Evolutionary conservation across 2,113 vertebrate species (phyloP), one percentile per base, ranked within the genome.

Genomic region (Choloepus hoffmanni): DNA sequence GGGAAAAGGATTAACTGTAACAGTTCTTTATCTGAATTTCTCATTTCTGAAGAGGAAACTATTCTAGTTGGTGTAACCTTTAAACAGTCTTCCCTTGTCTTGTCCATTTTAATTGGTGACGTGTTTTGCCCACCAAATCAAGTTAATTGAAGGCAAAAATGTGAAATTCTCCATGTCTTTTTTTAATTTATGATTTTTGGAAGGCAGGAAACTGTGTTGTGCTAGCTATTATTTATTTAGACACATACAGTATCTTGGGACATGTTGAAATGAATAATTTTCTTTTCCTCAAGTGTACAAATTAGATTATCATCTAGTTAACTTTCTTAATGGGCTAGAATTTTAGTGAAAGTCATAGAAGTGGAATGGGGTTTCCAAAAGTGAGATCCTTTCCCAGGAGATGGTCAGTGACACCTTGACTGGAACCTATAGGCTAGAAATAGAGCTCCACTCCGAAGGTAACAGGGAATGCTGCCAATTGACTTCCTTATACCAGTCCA

Each of bases 1-100:
- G 79, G 92, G 62, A 85, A 89, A 84, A 95, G 93, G 93, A 97
- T 96, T 93, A 97, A 89, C 85, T 96, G 89, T 74, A 87, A 89
- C 84, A 84, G 50, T 79, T 88, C 90, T 90, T 72, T 86, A 83
- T 93, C 78, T 91, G 77, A 86, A 82, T 92, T 89, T 92, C 94
- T 93, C 63, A 82, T 86, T 74, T 95, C 73, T 85, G 95, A 96
- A 94, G 88, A 91, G 86, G 93, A 96, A 96, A 96, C 73, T 82
- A 55, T 93, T 79, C 40, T 60, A 50, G 43, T 79, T 85, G 82
- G 58, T 26, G 48, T 72, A 62, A 48, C 26, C 82, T 96, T 96
- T 91, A 89, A 89, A 86, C 19, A 60, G 1, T 60, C 45, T 86
- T 36, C 81, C 67, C 50, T 70, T 60, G 83, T 58, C 19, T 63